A percentile compares a stretch with the other conserved stretches of the same genome.
Conservation (phyloP, 2,113 vertebrate species). For the Turdus rufiventris region DNA sequence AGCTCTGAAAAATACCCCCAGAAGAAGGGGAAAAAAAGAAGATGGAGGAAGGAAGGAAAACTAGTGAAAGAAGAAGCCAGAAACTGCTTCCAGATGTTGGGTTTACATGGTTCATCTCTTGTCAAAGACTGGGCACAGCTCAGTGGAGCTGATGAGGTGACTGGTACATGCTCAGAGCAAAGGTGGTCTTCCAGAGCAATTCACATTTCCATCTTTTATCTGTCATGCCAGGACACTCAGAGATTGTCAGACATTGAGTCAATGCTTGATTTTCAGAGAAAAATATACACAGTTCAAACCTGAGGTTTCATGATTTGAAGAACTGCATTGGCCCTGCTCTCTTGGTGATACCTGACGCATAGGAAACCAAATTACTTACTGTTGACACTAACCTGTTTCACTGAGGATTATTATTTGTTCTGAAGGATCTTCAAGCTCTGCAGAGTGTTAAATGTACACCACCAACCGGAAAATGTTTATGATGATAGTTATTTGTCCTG, state of each 20-base stretch:
- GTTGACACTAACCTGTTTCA: neutral
- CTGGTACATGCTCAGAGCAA: neutral
- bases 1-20: neutral
- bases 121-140: neutral
- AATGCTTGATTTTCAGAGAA: neutral
- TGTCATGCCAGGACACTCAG: neutral
- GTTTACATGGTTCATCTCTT: neutral
- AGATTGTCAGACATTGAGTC: neutral
- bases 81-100: neutral
- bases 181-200: neutral
- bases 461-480: neutral
- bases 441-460: neutral
- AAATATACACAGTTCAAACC: neutral
- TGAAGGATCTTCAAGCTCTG: neutral
- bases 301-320: neutral
- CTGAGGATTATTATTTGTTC: neutral
- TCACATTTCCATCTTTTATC: neutral
- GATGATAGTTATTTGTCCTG: neutral
- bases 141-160: neutral
- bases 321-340: neutral
- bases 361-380: neutral
- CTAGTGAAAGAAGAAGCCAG: neutral
- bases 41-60: neutral
- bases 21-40: neutral
- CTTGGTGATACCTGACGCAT: neutral